Conservation (phyloP, 2,113 vertebrate genomes). For the Myrmecobius fasciatus region DNA sequence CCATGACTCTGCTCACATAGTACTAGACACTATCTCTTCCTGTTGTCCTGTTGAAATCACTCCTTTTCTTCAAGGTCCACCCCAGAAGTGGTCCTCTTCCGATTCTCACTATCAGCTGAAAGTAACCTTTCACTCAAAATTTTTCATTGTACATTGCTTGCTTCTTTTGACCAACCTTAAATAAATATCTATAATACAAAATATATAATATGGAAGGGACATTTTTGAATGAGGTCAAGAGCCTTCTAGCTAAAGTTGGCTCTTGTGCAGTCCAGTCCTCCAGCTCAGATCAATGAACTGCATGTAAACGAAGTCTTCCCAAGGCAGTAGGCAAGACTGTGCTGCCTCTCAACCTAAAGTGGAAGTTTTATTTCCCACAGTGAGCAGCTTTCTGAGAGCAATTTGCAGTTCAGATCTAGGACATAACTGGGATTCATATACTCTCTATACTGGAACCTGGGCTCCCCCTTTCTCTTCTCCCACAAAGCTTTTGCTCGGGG, state of each 20-base stretch:
- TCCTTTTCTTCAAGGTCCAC: background rate
- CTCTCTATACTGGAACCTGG: background rate
- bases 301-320: background rate
- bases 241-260: background rate
- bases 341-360: background rate
- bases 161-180: background rate
- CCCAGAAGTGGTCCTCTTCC: background rate
- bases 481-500: background rate
- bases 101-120: background rate
- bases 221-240: background rate
- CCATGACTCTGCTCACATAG: background rate
- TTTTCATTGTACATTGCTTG: background rate
- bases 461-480: background rate
- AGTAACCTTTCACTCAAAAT: background rate
- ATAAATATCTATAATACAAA: background rate
- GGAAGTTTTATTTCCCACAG: background rate
- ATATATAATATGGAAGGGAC: background rate
- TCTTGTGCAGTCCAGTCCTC: background rate
- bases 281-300: background rate
- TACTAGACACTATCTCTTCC: background rate
- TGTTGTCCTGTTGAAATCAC: background rate
- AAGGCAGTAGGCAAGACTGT: background rate
- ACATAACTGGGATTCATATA: background rate
- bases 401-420: background rate
- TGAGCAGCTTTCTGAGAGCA: background rate